A percentile compares a stretch with the other conserved stretches of the same genome.
Evolutionary conservation across 2,797 vertebrate species (phyloP).

Genomic region (Rhynchonycteris naso): DNA sequence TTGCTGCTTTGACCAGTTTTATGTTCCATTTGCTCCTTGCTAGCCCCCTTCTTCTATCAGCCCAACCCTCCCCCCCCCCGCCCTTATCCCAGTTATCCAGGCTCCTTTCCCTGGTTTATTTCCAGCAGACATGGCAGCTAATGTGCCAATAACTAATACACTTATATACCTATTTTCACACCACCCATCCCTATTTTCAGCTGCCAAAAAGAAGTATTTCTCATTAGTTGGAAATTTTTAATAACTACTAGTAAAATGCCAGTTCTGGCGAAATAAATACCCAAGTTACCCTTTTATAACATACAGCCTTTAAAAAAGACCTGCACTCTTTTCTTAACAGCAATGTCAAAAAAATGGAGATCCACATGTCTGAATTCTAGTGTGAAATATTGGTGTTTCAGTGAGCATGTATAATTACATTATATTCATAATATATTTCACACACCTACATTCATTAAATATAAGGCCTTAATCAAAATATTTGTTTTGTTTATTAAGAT

Average conservation of each 20-base stretch:
- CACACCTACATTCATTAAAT: slow-evolving; percentile 20
- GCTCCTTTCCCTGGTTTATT: neutral
- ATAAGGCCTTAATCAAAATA: slow-evolving; percentile 64
- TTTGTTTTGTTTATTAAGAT: slow-evolving; percentile 66
- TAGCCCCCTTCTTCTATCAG: neutral
- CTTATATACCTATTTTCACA: slow-evolving; percentile 32
- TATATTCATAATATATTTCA: slow-evolving; percentile 39
- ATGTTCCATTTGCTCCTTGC: neutral
- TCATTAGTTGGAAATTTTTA: slow-evolving; percentile 43
- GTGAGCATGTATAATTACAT: neutral
- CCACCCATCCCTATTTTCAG: neutral
- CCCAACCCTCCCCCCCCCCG: neutral
- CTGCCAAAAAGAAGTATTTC: slow-evolving; percentile 56
- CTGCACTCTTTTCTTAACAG: neutral
- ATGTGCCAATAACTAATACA: slow-evolving; percentile 40
- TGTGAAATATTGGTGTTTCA: slow-evolving; percentile 6
- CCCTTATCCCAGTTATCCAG: neutral
- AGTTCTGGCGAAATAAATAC: slow-evolving; percentile 46
- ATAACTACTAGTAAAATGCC: slow-evolving; percentile 50
- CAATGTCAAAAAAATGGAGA: slow-evolving; percentile 6
- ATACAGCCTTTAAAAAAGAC: neutral
- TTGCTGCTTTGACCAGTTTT: neutral
- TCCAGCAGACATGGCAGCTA: slow-evolving; percentile 54
- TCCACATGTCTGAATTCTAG: slow-evolving; percentile 1
- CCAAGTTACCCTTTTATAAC: neutral